Conservation (phyloP, 2,888 invertebrate genomes). For the Pediacus dermestoides region DNA sequence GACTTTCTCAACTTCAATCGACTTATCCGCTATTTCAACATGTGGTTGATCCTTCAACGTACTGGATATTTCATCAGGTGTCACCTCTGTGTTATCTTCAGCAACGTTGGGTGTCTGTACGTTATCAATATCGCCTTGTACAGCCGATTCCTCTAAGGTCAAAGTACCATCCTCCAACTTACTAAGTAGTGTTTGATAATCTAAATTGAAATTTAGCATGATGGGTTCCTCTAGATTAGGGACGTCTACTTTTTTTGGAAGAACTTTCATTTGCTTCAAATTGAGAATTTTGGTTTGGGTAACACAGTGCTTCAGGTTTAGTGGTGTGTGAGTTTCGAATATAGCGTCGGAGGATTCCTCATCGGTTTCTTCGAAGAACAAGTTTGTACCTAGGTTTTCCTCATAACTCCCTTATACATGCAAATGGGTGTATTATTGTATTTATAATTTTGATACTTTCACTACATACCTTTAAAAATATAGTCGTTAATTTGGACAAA, state of each 20-base stretch:
- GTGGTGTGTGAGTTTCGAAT: constrained; percentile 50
- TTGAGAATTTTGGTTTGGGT: constrained; percentile 65
- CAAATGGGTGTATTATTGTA: constrained; percentile 34
- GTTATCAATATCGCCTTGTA: constrained; percentile 9
- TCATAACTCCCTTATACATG: constrained; percentile 69
- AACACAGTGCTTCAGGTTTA: constrained; percentile 58
- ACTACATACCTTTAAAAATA: constrained; percentile 40
- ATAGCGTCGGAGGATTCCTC: constrained; percentile 33
- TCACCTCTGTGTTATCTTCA: too few species aligned
- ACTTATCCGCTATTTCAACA: constrained; percentile 3
- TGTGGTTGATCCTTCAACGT: background rate
- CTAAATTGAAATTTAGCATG: constrained; percentile 37
- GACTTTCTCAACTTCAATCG: constrained; percentile 13
- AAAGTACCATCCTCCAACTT: constrained; percentile 40
- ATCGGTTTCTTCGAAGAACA: constrained; percentile 67
- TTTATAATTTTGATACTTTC: background rate
- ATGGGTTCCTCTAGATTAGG: constrained; percentile 31
- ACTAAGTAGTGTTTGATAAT: constrained; percentile 38
- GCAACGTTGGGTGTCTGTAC: constrained; percentile 9
- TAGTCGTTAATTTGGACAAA: constrained; percentile 43
- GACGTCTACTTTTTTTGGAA: constrained; percentile 26
- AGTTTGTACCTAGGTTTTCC: constrained; percentile 66
- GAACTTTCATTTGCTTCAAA: constrained; percentile 66
- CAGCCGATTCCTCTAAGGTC: constrained; percentile 36
- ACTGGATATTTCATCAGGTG: too few species aligned